Evolutionary conservation across 2,888 invertebrate species (phyloP).

Genomic region (Torymus tubicola): DNA sequence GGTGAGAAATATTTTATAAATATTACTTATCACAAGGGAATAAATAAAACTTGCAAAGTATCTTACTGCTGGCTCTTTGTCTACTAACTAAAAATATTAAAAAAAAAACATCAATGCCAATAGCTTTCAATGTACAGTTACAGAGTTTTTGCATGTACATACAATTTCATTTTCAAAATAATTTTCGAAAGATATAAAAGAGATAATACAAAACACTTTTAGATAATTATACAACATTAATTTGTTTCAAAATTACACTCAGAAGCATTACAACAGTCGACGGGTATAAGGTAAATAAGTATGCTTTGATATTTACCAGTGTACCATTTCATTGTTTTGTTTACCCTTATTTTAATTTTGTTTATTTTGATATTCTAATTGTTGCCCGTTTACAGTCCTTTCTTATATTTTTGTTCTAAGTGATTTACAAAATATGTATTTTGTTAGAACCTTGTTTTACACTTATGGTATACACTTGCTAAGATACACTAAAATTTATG

Average conservation of each 20-base stretch:
- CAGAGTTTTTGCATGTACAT: slow-evolving; percentile 33
- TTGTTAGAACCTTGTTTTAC: neutral
- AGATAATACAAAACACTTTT: slow-evolving; percentile 42
- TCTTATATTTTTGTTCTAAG: too few species aligned
- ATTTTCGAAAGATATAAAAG: slow-evolving; percentile 3
- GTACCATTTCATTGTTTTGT: slow-evolving; percentile 25
- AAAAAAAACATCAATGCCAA: slow-evolving; percentile 6
- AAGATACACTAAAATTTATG: neutral
- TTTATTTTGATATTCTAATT: slow-evolving; percentile 4
- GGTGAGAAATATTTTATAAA: slow-evolving; percentile 73
- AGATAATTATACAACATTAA: slow-evolving; percentile 53
- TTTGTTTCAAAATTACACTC: slow-evolving; percentile 61
- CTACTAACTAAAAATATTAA: slow-evolving; percentile 11
- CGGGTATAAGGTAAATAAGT: slow-evolving; percentile 59
- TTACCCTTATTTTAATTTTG: slow-evolving; percentile 11
- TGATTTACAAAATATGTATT: slow-evolving; percentile 1
- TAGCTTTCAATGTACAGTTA: slow-evolving; percentile 41
- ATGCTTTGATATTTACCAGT: slow-evolving; percentile 39
- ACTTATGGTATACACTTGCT: neutral
- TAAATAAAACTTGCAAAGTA: slow-evolving; percentile 15
- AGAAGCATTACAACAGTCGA: slow-evolving; percentile 59
- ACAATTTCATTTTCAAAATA: slow-evolving; percentile 24
- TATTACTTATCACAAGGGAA: slow-evolving; percentile 3
- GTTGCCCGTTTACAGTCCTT: slow-evolving; percentile 11
- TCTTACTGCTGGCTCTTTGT: slow-evolving; percentile 21